phyloP scores from a whole-genome alignment of 2,888 invertebrate genomes.

The Polia nebulosa region DNA sequence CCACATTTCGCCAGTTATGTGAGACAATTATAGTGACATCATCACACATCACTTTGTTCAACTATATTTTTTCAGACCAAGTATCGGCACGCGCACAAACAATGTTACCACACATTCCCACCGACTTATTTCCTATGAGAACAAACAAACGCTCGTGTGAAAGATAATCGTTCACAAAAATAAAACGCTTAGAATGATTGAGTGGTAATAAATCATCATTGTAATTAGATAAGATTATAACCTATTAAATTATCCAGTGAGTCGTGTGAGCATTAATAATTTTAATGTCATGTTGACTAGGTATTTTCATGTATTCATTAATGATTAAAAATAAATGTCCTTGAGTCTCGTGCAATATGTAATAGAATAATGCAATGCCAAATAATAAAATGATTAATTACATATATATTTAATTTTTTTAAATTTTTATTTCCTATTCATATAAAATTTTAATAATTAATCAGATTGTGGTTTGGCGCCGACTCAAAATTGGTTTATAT shows the following conservation, averaged over 20 bases:
- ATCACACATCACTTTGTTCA: too few relatives aligned
- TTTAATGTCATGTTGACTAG: slow-evolving; percentile 12
- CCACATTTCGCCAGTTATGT: too few relatives aligned
- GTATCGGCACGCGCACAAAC: slow-evolving; percentile 51
- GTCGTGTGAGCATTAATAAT: not conserved
- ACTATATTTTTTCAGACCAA: not conserved
- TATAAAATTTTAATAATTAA: too few relatives aligned
- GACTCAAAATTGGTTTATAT: too few relatives aligned
- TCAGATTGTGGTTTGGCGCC: too few relatives aligned
- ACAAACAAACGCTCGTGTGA: slow-evolving; percentile 17
- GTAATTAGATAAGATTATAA: not conserved
- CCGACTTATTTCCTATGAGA: slow-evolving; percentile 23
- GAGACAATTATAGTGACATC: too few relatives aligned
- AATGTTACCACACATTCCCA: slow-evolving; percentile 20
- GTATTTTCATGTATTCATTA: not conserved
- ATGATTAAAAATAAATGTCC: not conserved
- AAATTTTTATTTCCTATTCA: too few relatives aligned
- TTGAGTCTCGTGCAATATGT: not conserved
- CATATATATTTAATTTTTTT: too few relatives aligned
- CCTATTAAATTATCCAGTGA: not conserved
- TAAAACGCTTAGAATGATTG: not conserved
- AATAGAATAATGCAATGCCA: not conserved
- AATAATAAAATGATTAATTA: too few relatives aligned
- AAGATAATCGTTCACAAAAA: slow-evolving; percentile 5
- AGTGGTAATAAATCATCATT: not conserved